Conservation (phyloP, 2,888 invertebrate species). For the Ophion costatus region DNA sequence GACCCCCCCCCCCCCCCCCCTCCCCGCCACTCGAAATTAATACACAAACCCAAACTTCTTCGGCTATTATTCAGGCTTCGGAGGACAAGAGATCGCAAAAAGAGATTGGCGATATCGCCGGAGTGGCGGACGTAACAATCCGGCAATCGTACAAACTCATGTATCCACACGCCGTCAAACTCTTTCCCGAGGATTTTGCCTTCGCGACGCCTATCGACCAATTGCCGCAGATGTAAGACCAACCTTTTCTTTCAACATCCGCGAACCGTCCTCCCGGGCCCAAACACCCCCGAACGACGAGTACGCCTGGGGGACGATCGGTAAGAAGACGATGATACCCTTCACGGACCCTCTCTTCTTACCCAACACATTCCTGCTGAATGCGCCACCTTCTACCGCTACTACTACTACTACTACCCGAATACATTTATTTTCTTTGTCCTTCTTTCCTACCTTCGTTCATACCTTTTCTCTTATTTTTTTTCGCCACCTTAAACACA, state of each 20-base stretch:
- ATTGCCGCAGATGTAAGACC: conserved; percentile 91
- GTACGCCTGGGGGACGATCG: background rate
- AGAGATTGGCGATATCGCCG: conserved; percentile 99
- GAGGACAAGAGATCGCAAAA: conserved; percentile 97
- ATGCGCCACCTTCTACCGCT: background rate
- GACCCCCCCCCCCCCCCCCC: too few species aligned
- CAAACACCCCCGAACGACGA: background rate
- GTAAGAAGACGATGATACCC: background rate
- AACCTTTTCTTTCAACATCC: background rate
- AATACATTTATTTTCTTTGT: background rate
- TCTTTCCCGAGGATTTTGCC: conserved; percentile 98
- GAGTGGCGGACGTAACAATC: conserved; percentile 99
- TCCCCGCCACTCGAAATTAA: too few species aligned
- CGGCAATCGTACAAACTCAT: conserved; percentile 98
- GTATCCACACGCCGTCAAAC: conserved; percentile 95
- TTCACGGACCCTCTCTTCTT: background rate
- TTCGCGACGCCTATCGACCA: conserved; percentile 97
- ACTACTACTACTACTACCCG: background rate
- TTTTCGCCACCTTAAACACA: background rate
- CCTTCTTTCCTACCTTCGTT: background rate
- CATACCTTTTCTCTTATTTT: background rate
- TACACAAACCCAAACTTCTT: background rate
- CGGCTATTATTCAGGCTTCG: conserved; percentile 87
- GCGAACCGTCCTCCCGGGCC: background rate
- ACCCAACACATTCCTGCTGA: background rate